These are phyloP conservation scores for Semibalanus balanoides DNA, from an alignment of 1,140 invertebrate species.

Conservation along the genomic window DNA sequence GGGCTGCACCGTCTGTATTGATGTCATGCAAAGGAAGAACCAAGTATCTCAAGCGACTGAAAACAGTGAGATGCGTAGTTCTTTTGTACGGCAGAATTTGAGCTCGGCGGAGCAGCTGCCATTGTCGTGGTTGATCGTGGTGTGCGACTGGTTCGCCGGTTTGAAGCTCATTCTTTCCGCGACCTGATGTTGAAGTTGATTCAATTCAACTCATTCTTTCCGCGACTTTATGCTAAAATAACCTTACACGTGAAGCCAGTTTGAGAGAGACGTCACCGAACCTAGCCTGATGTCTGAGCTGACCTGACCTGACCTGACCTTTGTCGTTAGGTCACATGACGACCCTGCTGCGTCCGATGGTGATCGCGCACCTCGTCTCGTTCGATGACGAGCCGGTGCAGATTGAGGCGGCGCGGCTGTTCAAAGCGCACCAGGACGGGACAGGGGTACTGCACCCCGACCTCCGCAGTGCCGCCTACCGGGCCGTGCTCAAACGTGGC, in stretches of 20 bases:
- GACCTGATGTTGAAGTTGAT: too few relatives aligned
- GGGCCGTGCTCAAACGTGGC: constrained; percentile 57
- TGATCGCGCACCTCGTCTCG: constrained; percentile 62
- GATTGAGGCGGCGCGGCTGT: constrained; percentile 51
- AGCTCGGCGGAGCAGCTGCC: too few relatives aligned
- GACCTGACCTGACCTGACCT: constrained; percentile 12
- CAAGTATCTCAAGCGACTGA: too few relatives aligned
- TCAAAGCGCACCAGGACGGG: constrained; percentile 49
- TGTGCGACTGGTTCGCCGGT: not conserved
- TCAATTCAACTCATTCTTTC: too few relatives aligned
- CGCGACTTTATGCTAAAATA: too few relatives aligned
- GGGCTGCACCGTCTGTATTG: too few relatives aligned
- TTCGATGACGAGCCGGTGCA: constrained; percentile 61
- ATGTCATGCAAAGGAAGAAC: too few relatives aligned
- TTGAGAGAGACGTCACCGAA: not conserved
- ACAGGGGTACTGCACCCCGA: constrained; percentile 62
- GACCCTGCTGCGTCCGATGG: constrained; percentile 65
- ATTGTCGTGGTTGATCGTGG: too few relatives aligned
- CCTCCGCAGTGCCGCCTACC: constrained; percentile 71
- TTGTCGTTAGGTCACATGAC: constrained; percentile 50
- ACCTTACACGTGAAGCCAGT: too few relatives aligned
- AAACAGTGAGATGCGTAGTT: too few relatives aligned
- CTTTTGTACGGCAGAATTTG: too few relatives aligned
- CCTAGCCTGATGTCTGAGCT: not conserved
- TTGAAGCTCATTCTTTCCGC: too few relatives aligned